Evolutionary conservation across 2,888 invertebrate genomes (phyloP).

Genomic region (Agrotis exclamationis): DNA sequence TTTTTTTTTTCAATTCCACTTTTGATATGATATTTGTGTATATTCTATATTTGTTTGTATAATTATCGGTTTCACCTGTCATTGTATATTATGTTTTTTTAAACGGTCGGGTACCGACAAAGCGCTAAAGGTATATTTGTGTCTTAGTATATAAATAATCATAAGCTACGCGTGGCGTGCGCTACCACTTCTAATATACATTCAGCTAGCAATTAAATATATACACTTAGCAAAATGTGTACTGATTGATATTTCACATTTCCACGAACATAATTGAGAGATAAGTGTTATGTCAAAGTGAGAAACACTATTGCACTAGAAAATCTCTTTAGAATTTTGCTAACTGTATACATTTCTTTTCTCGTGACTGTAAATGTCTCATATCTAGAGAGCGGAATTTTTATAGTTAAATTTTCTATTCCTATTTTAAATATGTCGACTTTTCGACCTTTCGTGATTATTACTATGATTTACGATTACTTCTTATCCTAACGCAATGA

Average conservation of each 20-base stretch:
- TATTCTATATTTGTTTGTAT: conserved; percentile 60
- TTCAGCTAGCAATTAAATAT: too few relatives aligned
- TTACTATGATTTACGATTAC: not conserved
- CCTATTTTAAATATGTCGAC: not conserved
- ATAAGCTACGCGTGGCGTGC: conserved; percentile 9
- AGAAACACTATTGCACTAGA: too few relatives aligned
- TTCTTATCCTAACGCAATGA: too few relatives aligned
- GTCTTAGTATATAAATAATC: conserved; percentile 38
- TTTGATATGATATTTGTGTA: conserved; percentile 58
- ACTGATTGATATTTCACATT: too few relatives aligned
- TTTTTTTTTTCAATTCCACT: conserved; percentile 52
- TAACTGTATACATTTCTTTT: too few relatives aligned
- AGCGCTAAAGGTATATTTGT: conserved; percentile 35
- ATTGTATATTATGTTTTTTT: conserved; percentile 40
- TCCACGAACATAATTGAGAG: too few relatives aligned
- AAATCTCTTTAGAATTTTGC: too few relatives aligned
- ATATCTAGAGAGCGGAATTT: conserved; percentile 11
- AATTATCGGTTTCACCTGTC: conserved; percentile 41
- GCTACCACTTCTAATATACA: conserved; percentile 18
- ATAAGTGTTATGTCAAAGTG: too few relatives aligned
- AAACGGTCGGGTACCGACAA: conserved; percentile 34
- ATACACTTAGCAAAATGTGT: too few relatives aligned
- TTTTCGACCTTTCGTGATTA: conserved; percentile 4
- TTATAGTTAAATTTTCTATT: conserved; percentile 1
- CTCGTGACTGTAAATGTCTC: not conserved